Evolutionary conservation across 2,113 vertebrate genomes (phyloP).

Genomic region (Leucopsar rothschildi): DNA sequence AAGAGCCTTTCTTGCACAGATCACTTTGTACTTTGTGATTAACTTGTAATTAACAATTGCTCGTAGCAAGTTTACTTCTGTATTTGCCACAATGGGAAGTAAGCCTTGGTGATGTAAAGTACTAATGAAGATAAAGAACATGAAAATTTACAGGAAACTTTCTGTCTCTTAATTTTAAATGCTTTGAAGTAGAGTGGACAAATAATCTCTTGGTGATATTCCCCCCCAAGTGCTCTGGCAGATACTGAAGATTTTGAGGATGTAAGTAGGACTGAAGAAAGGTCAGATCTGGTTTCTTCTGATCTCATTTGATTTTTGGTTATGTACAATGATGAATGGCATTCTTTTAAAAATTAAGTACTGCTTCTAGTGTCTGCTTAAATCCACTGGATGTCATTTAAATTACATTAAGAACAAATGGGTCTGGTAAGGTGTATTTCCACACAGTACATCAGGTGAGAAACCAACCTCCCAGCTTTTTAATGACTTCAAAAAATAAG

Average conservation of each 20-base stretch:
- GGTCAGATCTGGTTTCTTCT: not conserved
- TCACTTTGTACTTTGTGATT: constrained; percentile 23
- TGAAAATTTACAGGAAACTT: not conserved
- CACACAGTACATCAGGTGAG: not conserved
- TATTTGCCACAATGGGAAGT: not conserved
- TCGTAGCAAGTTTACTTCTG: not conserved
- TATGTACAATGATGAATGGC: not conserved
- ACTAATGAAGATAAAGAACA: not conserved
- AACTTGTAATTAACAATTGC: constrained; percentile 60
- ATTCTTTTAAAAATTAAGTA: not conserved
- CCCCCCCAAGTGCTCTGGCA: not conserved
- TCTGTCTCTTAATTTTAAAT: not conserved
- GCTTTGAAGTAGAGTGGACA: not conserved
- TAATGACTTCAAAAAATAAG: not conserved
- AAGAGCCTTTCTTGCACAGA: constrained; percentile 55
- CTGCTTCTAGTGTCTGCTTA: not conserved
- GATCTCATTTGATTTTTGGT: not conserved
- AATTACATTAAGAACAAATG: not conserved
- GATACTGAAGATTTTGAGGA: not conserved
- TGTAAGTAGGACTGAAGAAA: not conserved
- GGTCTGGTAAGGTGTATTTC: not conserved
- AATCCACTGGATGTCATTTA: not conserved
- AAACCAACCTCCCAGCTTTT: not conserved
- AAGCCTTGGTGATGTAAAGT: not conserved
- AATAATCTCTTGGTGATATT: not conserved